Conservation (phyloP, 2,113 vertebrate genomes). For the Eublepharis macularius region DNA sequence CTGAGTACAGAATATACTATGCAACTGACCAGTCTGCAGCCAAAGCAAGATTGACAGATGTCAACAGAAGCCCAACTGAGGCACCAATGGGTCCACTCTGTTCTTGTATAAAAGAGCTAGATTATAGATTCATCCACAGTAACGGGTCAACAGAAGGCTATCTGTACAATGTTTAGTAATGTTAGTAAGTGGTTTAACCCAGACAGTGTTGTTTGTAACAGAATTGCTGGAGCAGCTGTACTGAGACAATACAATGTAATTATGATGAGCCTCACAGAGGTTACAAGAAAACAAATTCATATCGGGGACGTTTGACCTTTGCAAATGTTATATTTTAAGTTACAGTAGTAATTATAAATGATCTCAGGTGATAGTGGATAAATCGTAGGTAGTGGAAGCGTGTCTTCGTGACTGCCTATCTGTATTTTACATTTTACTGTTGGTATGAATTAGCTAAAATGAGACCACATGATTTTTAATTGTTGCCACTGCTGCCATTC, state of each 20-base stretch:
- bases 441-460: neutral
- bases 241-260: neutral
- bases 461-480: slow-evolving; percentile 1
- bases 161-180: slow-evolving; percentile 41
- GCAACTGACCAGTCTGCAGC: slow-evolving; percentile 24
- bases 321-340: neutral
- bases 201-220: neutral
- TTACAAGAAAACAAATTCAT: fast-evolving
- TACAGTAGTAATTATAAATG: neutral
- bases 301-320: fast-evolving
- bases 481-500: neutral
- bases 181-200: slow-evolving; percentile 23
- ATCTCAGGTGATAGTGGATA: neutral
- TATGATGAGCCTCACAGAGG: fast-evolving
- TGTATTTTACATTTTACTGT: fast-evolving
- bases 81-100: slow-evolving; percentile 35
- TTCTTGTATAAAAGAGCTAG: slow-evolving; percentile 41
- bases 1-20: slow-evolving; percentile 19
- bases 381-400: neutral
- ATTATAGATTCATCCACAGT: slow-evolving; percentile 47
- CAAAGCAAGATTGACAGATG: slow-evolving; percentile 33
- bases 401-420: fast-evolving
- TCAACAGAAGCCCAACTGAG: neutral
- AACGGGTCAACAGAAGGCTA: slow-evolving; percentile 45
- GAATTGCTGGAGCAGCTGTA: neutral